Base-by-base conservation (phyloP, 2,888 invertebrate genomes). In the Parnassius glacialis region DNA sequence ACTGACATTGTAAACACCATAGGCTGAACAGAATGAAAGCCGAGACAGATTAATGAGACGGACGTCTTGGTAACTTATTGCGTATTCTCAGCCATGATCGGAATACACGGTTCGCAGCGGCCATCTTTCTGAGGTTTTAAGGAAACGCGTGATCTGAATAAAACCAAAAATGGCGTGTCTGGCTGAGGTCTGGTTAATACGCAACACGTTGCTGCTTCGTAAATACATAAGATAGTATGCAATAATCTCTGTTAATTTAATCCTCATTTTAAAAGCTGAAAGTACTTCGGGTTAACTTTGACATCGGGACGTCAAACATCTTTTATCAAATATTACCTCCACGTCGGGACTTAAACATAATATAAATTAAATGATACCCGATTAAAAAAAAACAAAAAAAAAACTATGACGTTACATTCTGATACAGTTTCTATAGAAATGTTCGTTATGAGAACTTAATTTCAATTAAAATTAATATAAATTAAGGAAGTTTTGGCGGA, bases 111-210 rank as follows among this genome's bases (percentile, higher is more conserved):
- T 34, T 16, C 42, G 9, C 12, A 11, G 13, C 47, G 25, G 34
- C 34, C 53, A 53, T 53, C 34, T 20, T 44, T 47, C 52, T 16
- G 10, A 42, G 10, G 47, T 53, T 56, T 56, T 53, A 53, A 59
- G 59, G 53, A 59, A 59, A 59, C 48, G 48, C 53, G 59, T 53
- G 47, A 16, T 42, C 47, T 53, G 59, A 52, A 59, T 59, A 20
- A 2, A n/a, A 41, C 10, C 16, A 41, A 13, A 47, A 53, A 52
- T 34, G 16, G 43, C 51, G 16, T 48, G 12, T 13, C 20, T 10
- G 44, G 10, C 9, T n/a, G 20, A 20, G 11, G 44, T 11, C 9
- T n/a, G 12, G 44, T 20, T 7, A 41, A 52, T 52, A 52, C 10
- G 13, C 11, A 34, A 12, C 48, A 48, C 16, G 41, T 59, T 59